phyloP scores from a whole-genome alignment of 2,113 vertebrate genomes.

The Microtus pennsylvanicus region DNA sequence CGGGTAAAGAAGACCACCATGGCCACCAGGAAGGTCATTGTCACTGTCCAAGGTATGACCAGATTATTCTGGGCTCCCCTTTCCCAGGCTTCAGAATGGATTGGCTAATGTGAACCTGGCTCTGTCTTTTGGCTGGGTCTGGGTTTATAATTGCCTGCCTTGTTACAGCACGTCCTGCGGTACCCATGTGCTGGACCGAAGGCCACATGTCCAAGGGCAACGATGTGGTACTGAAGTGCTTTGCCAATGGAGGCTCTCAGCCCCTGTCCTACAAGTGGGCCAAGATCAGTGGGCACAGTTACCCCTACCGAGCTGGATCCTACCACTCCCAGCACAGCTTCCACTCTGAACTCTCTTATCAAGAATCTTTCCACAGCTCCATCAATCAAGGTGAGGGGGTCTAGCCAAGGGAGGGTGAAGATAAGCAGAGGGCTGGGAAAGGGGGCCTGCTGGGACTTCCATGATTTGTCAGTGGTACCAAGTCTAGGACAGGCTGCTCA shows the following conservation, averaged over 20 bases:
- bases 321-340: constrained; percentile 77
- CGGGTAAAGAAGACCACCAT: constrained; percentile 94
- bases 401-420: background rate
- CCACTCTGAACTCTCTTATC: constrained; percentile 77
- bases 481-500: background rate
- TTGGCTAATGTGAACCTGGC: background rate
- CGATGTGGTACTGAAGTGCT: constrained; percentile 89
- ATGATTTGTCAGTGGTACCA: background rate
- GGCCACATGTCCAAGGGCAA: constrained; percentile 87
- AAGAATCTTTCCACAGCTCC: constrained; percentile 70
- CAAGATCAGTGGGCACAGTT: constrained; percentile 83
- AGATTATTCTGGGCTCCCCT: background rate
- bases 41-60: constrained; percentile 91
- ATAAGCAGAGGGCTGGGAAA: background rate
- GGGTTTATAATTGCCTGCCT: background rate
- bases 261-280: constrained; percentile 91
- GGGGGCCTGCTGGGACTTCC: background rate
- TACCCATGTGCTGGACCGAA: constrained; percentile 91
- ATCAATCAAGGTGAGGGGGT: constrained; percentile 76
- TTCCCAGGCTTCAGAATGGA: background rate
- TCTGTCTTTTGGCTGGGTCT: background rate
- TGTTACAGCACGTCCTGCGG: constrained; percentile 87
- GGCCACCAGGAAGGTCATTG: constrained; percentile 90
- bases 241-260: constrained; percentile 84
- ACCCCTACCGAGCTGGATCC: constrained; percentile 77